phyloP scores from a whole-genome alignment of 2,797 vertebrate genomes.

The Cetoscarus ocellatus region DNA sequence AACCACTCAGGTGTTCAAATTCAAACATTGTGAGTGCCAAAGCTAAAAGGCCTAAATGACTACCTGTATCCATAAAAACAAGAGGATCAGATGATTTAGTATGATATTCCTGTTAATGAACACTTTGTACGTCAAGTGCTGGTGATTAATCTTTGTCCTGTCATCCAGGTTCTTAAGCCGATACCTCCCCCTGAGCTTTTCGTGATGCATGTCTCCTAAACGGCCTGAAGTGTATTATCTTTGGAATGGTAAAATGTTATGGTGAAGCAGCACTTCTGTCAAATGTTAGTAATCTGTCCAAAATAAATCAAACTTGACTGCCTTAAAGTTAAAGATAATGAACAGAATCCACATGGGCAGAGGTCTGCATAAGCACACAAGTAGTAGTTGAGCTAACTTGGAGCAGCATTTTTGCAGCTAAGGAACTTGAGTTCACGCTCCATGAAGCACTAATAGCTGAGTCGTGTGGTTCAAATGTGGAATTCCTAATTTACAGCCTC shows the following conservation, averaged over 20 bases:
- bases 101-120: constrained; percentile 27
- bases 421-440: constrained; percentile 69
- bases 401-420: constrained; percentile 48
- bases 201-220: constrained; percentile 22
- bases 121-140: constrained; percentile 12
- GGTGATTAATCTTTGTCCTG: constrained; percentile 38
- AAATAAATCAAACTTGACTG: constrained; percentile 21
- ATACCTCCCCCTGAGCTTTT: constrained; percentile 15
- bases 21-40: constrained; percentile 2
- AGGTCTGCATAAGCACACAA: neutral
- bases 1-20: neutral
- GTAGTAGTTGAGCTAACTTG: constrained; percentile 9
- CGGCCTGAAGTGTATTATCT: constrained; percentile 20
- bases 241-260: constrained; percentile 18
- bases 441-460: constrained; percentile 68
- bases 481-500: constrained; percentile 73
- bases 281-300: constrained; percentile 21
- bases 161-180: constrained; percentile 21
- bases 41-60: constrained; percentile 13
- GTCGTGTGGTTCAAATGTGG: constrained; percentile 71
- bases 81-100: constrained; percentile 7
- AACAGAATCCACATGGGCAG: neutral
- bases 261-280: constrained; percentile 33
- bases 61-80: constrained; percentile 4
- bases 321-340: constrained; percentile 8